phyloP scores from a whole-genome alignment of 2,797 vertebrate genomes.

The Babyrousa celebensis region DNA sequence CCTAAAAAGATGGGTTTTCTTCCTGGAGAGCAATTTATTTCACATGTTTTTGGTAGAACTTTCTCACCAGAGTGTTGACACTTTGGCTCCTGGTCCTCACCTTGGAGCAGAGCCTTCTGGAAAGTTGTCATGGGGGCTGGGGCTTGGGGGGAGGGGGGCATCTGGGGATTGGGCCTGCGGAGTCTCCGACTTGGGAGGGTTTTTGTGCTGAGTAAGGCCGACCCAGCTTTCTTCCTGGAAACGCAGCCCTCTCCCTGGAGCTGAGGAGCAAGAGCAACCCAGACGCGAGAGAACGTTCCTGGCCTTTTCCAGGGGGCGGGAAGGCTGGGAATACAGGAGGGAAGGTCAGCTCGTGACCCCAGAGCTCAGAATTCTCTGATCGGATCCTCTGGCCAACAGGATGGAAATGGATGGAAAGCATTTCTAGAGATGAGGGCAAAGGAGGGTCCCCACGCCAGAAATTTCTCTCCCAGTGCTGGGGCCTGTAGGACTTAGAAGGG shows the following conservation, averaged over 20 bases:
- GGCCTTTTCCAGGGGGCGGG: conserved; percentile 13
- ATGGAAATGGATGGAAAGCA: not conserved
- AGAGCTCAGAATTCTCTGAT: conserved; percentile 1
- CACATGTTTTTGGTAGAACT: conserved; percentile 45
- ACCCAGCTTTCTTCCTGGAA: not conserved
- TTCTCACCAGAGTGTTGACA: conserved; percentile 20
- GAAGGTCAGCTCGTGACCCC: not conserved
- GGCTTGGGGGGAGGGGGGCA: not conserved
- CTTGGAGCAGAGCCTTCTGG: not conserved
- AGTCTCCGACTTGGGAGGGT: not conserved
- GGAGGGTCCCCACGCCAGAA: not conserved
- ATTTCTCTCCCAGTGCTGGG: not conserved
- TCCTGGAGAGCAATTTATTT: not conserved
- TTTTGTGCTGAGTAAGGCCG: not conserved
- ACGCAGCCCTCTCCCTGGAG: not conserved
- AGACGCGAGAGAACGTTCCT: not conserved
- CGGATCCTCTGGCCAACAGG: conserved; percentile 21
- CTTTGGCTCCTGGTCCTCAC: not conserved
- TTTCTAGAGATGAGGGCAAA: not conserved
- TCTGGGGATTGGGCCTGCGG: not conserved
- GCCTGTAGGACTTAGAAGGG: not conserved
- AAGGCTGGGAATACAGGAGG: not conserved
- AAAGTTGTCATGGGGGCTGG: not conserved
- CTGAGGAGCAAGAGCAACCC: not conserved
- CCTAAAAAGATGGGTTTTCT: not conserved